A percentile compares a stretch with the other conserved stretches of the same genome.
These are phyloP conservation scores for Rhodeus uyekii DNA, from an alignment of 2,797 vertebrate genomes.

Conservation along the genomic window DNA sequence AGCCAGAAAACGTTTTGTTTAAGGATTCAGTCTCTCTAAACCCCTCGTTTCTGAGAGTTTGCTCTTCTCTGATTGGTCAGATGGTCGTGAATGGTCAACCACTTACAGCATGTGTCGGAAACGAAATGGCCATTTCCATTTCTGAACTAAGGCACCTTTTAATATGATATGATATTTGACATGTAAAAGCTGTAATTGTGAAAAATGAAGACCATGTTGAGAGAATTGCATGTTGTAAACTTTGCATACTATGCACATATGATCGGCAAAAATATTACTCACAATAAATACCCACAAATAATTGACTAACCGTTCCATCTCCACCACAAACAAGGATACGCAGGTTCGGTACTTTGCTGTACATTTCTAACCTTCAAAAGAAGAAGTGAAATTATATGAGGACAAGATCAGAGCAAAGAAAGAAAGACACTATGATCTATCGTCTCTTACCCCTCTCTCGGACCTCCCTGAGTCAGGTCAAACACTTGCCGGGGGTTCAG, in stretches of 20 bases:
- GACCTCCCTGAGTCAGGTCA: constrained; percentile 92
- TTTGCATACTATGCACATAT: background rate
- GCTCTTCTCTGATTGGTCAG: too few relatives aligned
- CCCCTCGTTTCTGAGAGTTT: too few relatives aligned
- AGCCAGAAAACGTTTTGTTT: too few relatives aligned
- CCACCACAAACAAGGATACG: constrained; percentile 93
- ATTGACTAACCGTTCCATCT: constrained; percentile 88
- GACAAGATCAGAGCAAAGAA: background rate
- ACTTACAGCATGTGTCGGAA: too few relatives aligned
- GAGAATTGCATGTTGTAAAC: background rate
- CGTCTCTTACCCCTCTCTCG: constrained; percentile 88
- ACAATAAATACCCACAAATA: background rate
- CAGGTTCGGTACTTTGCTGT: constrained; percentile 92
- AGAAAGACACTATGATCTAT: background rate
- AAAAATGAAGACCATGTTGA: background rate
- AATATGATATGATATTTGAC: too few relatives aligned
- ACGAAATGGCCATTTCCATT: too few relatives aligned
- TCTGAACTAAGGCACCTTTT: too few relatives aligned
- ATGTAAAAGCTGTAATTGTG: background rate
- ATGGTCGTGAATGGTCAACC: too few relatives aligned
- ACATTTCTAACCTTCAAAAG: constrained; percentile 88
- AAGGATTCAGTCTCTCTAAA: too few relatives aligned
- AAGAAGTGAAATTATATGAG: constrained; percentile 22
- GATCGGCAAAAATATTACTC: background rate
- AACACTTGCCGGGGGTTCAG: constrained; percentile 97